Evolutionary conservation across 2,113 vertebrate species (phyloP).

Genomic region (Haplochromis vanheusdeni): DNA sequence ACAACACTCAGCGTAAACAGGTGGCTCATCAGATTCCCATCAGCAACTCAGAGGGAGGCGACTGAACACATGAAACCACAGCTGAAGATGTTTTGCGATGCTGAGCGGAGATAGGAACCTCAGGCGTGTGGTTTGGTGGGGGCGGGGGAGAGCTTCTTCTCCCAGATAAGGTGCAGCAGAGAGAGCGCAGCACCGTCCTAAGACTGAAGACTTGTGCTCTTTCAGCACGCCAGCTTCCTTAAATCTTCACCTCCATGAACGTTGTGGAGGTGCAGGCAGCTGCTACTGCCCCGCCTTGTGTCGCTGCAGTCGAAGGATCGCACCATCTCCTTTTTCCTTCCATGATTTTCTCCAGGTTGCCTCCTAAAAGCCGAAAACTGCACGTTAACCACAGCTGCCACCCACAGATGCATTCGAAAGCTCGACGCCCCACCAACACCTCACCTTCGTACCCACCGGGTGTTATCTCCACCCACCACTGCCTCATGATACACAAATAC

Average conservation of each 20-base stretch:
- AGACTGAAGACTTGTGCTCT: background rate
- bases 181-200: background rate
- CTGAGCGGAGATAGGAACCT: conserved; percentile 29
- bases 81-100: conserved; percentile 45
- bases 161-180: background rate
- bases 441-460: background rate
- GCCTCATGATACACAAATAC: background rate
- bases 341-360: background rate
- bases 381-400: conserved; percentile 41
- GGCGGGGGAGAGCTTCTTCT: background rate
- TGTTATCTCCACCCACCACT: background rate
- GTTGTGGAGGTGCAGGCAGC: background rate
- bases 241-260: background rate
- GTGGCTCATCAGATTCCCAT: conserved; percentile 26
- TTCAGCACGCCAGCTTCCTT: background rate
- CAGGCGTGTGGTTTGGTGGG: conserved; percentile 33
- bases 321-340: background rate
- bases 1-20: background rate
- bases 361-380: background rate
- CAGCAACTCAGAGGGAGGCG: background rate
- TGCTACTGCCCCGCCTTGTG: background rate
- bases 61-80: conserved; percentile 37
- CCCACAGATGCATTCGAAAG: conserved; percentile 38
- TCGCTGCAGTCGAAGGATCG: background rate
- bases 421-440: background rate